Conservation (phyloP, 2,113 vertebrate species). For the Heterotis niloticus region DNA sequence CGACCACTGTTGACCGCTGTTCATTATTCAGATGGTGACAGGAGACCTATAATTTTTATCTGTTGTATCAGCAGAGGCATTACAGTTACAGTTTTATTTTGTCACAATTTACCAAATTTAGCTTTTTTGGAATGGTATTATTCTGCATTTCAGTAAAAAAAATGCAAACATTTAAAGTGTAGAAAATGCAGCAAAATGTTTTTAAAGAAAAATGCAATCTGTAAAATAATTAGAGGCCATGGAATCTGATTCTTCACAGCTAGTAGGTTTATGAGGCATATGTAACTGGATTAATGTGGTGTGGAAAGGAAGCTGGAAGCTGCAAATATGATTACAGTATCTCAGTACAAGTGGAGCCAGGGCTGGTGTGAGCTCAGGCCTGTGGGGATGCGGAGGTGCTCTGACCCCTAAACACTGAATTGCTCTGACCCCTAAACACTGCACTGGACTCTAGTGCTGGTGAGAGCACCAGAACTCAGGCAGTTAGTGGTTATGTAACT, state of each 20-base stretch:
- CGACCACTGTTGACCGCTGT: too few species aligned
- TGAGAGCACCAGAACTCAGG: too few species aligned
- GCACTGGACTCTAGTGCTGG: not conserved
- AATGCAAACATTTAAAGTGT: too few species aligned
- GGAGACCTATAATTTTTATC: too few species aligned
- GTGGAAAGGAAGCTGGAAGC: constrained; percentile 36
- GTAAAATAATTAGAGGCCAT: constrained; percentile 6
- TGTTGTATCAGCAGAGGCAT: not conserved
- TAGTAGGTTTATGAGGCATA: constrained; percentile 43
- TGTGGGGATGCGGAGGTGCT: not conserved
- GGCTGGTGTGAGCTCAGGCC: not conserved
- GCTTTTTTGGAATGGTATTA: not conserved
- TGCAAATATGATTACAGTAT: constrained; percentile 37
- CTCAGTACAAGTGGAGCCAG: constrained; percentile 15
- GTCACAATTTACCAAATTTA: not conserved
- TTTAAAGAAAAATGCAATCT: not conserved
- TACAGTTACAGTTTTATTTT: not conserved
- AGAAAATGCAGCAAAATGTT: constrained; percentile 25
- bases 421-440: not conserved
- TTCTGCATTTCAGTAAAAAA: too few species aligned
- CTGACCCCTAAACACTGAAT: not conserved
- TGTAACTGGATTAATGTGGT: constrained; percentile 50
- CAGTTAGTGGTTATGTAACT: not conserved
- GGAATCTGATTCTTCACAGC: constrained; percentile 38
- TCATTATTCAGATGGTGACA: too few species aligned